phyloP scores from a whole-genome alignment of 2,888 invertebrate genomes.

The Chrysolina haemoptera region DNA sequence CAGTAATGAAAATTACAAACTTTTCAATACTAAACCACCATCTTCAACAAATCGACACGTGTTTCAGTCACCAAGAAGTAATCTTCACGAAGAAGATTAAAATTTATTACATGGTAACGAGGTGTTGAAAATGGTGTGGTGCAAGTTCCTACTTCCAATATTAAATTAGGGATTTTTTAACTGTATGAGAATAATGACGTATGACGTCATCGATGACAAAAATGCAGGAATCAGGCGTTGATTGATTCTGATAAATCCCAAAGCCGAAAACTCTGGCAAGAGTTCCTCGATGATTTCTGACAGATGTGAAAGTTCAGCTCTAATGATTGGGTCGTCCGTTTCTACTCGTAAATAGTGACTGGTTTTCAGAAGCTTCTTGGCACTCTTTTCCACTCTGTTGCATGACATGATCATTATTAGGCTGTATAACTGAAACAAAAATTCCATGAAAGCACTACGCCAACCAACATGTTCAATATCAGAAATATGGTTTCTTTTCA shows the following conservation, averaged over 20 bases:
- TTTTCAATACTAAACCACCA: too few relatives aligned
- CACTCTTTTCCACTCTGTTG: background rate
- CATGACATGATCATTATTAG: constrained; percentile 3
- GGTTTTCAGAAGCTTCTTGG: background rate
- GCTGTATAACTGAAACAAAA: constrained; percentile 5
- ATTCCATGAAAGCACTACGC: constrained; percentile 16
- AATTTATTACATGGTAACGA: too few relatives aligned
- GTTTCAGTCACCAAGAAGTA: too few relatives aligned
- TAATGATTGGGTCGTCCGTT: background rate
- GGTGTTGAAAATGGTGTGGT: too few relatives aligned
- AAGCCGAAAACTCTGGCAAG: background rate
- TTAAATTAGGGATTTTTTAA: background rate
- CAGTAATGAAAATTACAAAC: too few relatives aligned
- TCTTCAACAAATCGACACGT: too few relatives aligned
- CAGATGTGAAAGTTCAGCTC: background rate
- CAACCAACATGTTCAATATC: too few relatives aligned
- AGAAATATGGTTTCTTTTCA: too few relatives aligned
- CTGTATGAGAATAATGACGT: constrained; percentile 2
- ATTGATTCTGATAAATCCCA: constrained; percentile 6
- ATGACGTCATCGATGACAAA: background rate
- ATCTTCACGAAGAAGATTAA: too few relatives aligned
- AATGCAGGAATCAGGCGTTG: constrained; percentile 5
- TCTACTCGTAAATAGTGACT: background rate
- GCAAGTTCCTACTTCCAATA: too few relatives aligned
- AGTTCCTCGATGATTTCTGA: background rate